Percentiles rank a stretch among this genome's conserved stretches.
Evolutionary conservation across 1,140 invertebrate species (phyloP).

Genomic region (Drosophila ficusphila): DNA sequence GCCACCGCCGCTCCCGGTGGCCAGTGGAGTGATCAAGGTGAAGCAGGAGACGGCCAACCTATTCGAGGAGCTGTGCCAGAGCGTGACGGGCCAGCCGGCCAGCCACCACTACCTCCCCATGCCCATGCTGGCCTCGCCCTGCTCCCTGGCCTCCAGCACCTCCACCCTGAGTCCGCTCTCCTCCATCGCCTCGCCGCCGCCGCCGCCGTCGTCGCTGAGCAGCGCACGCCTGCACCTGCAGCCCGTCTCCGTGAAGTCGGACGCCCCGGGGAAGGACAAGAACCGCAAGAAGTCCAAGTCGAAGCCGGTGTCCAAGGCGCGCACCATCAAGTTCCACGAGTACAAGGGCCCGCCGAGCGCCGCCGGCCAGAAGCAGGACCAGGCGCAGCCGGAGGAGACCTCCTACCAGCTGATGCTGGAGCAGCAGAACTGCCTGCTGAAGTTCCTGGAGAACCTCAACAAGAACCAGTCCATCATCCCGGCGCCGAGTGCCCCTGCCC

Average conservation of each 20-base stretch:
- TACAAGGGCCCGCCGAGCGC: conserved; percentile 98
- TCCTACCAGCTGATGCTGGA: conserved; percentile 96
- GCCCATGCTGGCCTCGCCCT: conserved; percentile 87
- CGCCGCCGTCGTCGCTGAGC: conserved; percentile 85
- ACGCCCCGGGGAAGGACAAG: conserved; percentile 91
- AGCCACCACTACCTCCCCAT: conserved; percentile 84
- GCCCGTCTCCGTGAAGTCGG: conserved; percentile 85
- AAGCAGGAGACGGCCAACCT: conserved; percentile 84
- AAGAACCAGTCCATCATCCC: conserved; percentile 82
- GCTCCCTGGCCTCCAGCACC: conserved; percentile 85
- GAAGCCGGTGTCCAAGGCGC: conserved; percentile 92
- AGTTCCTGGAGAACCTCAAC: conserved; percentile 80
- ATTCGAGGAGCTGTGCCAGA: conserved; percentile 87
- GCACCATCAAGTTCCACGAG: conserved; percentile 98
- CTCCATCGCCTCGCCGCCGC: conserved; percentile 85
- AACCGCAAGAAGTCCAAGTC: conserved; percentile 96
- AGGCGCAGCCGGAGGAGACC: conserved; percentile 86
- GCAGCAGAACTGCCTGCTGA: conserved; percentile 92
- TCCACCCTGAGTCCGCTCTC: conserved; percentile 90
- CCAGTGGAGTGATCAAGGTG: conserved; percentile 56
- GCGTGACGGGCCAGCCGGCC: conserved; percentile 84
- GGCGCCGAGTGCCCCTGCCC: neutral
- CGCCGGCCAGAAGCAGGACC: conserved; percentile 88
- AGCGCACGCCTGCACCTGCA: conserved; percentile 66
- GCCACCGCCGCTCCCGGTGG: conserved; percentile 84